Conservation (phyloP, 2,888 invertebrate genomes). For the Calliopum simillimum region DNA sequence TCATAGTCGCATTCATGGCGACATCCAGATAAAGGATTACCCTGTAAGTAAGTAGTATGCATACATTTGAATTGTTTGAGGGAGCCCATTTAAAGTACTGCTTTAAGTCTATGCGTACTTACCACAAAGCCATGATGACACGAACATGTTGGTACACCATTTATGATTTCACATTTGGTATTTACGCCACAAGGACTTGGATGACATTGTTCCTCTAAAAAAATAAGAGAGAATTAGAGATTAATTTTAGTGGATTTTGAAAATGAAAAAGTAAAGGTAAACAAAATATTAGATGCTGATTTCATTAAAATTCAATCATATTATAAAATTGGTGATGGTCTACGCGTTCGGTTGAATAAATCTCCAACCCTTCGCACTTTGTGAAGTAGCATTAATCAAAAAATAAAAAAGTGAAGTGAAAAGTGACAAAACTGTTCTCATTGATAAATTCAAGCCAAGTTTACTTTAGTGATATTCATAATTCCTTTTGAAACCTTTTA, state of each 20-base stretch:
- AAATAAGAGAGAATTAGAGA: not conserved
- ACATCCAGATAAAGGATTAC: conserved; percentile 82
- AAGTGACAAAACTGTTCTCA: too few species aligned
- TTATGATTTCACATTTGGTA: conserved; percentile 83
- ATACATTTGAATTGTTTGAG: not conserved
- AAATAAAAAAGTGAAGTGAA: too few species aligned
- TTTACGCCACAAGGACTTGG: conserved; percentile 86
- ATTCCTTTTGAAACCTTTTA: too few species aligned
- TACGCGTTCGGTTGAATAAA: too few species aligned
- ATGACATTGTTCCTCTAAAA: conserved; percentile 82
- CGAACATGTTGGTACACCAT: conserved; percentile 82
- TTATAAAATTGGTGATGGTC: too few species aligned
- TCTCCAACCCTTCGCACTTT: too few species aligned
- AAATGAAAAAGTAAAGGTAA: not conserved
- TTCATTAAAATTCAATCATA: too few species aligned
- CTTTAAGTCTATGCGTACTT: conserved; percentile 46
- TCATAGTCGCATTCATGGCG: conserved; percentile 86
- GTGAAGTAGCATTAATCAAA: too few species aligned
- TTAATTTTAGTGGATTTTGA: not conserved
- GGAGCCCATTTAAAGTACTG: not conserved
- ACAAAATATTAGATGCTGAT: not conserved
- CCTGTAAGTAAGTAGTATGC: conserved; percentile 64
- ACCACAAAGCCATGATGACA: conserved; percentile 79
- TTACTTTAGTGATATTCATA: too few species aligned
- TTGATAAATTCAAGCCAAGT: too few species aligned